Base-by-base conservation (phyloP, 2,113 vertebrate genomes). In the Bombycilla garrulus region DNA sequence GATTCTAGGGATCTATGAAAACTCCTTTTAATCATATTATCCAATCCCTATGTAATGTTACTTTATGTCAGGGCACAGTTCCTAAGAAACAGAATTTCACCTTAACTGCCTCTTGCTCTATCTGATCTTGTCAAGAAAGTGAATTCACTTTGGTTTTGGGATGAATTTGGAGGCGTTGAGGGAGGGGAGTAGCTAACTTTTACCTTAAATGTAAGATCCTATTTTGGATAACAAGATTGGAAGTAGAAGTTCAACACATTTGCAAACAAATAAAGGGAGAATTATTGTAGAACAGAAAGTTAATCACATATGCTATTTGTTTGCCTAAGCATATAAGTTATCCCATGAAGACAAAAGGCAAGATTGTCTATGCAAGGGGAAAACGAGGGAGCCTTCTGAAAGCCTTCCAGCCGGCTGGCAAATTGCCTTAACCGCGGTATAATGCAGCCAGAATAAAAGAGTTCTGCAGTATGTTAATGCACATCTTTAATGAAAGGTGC, bases 341-440 rank as follows among this genome's bases (percentile, higher is more conserved):
- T 87, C n/a, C 66, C 31, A 67, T 38, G n/a, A 45, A 90, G 74
- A 79, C 44, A 79, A 93, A 93, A 74, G 65, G 58, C 44, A 9
- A 85, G 57, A 79, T 69, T 91, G 74, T 40, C 66, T 93, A 6
- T 81, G 79, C 35, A 74, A 67, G 40, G 48, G 24, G 40, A 95
- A 94, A 76, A 69, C 62, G 91, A 94, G n/a, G 76, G 53, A 84
- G 69, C 51, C 66, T 92, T 87, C 61, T 10, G 4, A 93, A 93
- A 88, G 79, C n/a, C 79, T 95, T 94, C 18, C 90, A 95, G 79
- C 54, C 38, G 48, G 58, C 71, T 95, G 76, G 92, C 48, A 95
- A 94, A 83, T 50, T 94, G 88, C 90, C 88, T 92, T 54, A 90
- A 88, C 76, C 29, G 0, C 0, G 23, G 86, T 92, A 77, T 80